Conservation (phyloP, 2,888 invertebrate genomes). For the Cosmia trapezina region DNA sequence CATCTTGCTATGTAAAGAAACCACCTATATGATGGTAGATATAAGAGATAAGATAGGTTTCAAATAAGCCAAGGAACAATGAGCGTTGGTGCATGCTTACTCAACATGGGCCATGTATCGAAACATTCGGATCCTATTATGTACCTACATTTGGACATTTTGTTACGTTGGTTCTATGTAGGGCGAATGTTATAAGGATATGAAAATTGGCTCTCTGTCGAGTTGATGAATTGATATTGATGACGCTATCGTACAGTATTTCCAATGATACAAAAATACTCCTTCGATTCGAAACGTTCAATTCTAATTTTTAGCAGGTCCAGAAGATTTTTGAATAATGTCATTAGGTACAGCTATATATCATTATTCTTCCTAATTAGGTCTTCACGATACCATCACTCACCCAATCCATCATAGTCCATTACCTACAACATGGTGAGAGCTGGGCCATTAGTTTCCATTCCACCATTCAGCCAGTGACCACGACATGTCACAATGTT, state of each 20-base stretch:
- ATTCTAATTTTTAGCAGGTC: neutral
- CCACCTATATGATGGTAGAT: too few species aligned
- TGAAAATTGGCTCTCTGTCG: neutral
- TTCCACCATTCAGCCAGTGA: conserved; percentile 32
- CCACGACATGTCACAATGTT: conserved; percentile 37
- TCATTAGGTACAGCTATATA: too few species aligned
- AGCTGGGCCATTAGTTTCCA: conserved; percentile 48
- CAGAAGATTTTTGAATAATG: too few species aligned
- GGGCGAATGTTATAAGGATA: conserved; percentile 16
- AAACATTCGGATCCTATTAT: too few species aligned
- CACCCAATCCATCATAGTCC: conserved; percentile 27
- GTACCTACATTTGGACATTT: too few species aligned
- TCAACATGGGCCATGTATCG: too few species aligned
- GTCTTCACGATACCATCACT: neutral
- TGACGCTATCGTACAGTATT: neutral
- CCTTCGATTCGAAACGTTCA: neutral
- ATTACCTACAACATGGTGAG: conserved; percentile 44
- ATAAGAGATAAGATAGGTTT: too few species aligned
- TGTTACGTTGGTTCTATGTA: neutral
- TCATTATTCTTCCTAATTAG: too few species aligned
- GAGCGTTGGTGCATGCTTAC: too few species aligned
- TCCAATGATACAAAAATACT: neutral
- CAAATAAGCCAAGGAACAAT: too few species aligned
- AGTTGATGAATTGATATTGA: conserved; percentile 20
- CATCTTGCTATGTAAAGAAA: too few species aligned